Base-by-base conservation (phyloP, 2,888 invertebrate genomes). In the Pimpla rufipes region DNA sequence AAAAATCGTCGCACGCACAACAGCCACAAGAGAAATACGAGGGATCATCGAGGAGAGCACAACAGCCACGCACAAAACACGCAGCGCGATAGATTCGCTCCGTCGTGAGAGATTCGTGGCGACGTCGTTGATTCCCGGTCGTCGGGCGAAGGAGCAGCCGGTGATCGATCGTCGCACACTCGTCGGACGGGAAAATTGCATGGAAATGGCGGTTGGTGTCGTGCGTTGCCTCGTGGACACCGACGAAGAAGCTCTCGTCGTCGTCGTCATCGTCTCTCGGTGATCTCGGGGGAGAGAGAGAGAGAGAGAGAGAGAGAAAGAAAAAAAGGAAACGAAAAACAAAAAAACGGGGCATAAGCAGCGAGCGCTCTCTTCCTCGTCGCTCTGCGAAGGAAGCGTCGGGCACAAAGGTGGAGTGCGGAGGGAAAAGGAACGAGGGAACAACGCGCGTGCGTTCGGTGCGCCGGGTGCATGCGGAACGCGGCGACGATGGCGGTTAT, bases 401-500 rank as follows among this genome's bases (percentile, higher is more conserved):
- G n/a, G n/a, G n/a, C n/a, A n/a, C n/a, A n/a, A n/a, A 52, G 18
- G 50, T 18, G 18, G 3, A 55, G 29, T n/a, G 29, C 13, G 59
- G 2, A 50, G 50, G 29, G 29, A 5, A 5, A 29, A 29, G 3
- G 23, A 7, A 23, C 68, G 50, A 23, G 45, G 47, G 47, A n/a
- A n/a, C n/a, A n/a, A n/a, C 47, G 59, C 62, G 73, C 50, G 47
- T 59, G 71, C 55, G 55, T 55, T 70, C 8, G 21, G 10, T 57
- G 42, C 57, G 74, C 74, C 74, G 74, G 74, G 29, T 62, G 74
- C 74, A 74, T 50, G 62, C 76, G 42, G 52, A 77, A 68, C 76
- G 76, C 79, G 79, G 37, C 73, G 77, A 67, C 62, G 35, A 35
- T 62, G 77, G 67, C 81, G 81, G 78, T 82, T 79, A 79, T 75